Conservation (phyloP, 2,888 invertebrate species). For the Stratiomys singularior region DNA sequence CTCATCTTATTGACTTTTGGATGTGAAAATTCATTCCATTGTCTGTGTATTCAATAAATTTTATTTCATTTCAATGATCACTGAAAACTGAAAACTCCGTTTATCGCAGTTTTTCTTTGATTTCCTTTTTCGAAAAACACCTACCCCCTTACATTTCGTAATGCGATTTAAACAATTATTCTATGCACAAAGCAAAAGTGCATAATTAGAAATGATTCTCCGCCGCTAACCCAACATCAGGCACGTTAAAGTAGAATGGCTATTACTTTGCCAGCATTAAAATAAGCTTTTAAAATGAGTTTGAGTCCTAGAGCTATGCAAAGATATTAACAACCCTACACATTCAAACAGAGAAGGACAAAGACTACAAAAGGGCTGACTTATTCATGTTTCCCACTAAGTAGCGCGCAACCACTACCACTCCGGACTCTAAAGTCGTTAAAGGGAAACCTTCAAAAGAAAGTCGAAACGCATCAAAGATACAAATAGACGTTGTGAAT, state of each 20-base stretch:
- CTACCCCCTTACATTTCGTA: too few relatives aligned
- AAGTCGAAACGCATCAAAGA: neutral
- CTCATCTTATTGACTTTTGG: too few relatives aligned
- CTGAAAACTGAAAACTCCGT: too few relatives aligned
- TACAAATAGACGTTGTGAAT: neutral
- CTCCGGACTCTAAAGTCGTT: neutral
- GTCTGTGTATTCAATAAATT: too few relatives aligned
- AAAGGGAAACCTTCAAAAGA: neutral
- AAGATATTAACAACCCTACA: neutral
- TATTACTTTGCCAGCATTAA: neutral
- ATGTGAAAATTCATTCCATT: too few relatives aligned
- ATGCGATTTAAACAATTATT: neutral
- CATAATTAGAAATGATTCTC: neutral
- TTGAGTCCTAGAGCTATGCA: too few relatives aligned
- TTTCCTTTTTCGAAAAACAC: too few relatives aligned
- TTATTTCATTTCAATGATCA: too few relatives aligned
- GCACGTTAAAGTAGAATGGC: neutral
- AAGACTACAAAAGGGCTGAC: conserved; percentile 8
- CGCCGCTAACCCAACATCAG: neutral
- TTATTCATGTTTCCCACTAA: neutral
- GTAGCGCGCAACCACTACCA: neutral
- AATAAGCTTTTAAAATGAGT: neutral
- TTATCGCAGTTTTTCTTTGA: too few relatives aligned
- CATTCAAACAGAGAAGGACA: neutral
- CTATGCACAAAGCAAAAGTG: neutral